phyloP scores from a whole-genome alignment of 1,140 invertebrate genomes.

The Drosophila ambigua region DNA sequence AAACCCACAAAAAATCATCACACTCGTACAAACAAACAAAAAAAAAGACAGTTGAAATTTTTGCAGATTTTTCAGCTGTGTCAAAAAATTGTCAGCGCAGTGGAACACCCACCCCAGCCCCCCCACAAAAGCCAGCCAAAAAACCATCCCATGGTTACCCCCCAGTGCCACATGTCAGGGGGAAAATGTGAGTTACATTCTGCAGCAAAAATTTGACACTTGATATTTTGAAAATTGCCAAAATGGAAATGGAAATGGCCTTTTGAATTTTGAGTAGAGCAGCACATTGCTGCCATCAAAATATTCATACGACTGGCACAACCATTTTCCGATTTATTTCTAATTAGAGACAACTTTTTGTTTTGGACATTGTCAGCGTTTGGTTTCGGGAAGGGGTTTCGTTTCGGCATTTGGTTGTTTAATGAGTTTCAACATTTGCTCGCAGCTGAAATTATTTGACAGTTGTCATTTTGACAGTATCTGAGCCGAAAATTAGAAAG shows the following conservation, averaged over 20 bases:
- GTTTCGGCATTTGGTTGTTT: conserved; percentile 27
- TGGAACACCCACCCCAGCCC: conserved; percentile 4
- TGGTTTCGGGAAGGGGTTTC: not conserved
- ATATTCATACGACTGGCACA: conserved; percentile 62
- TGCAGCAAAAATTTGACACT: conserved; percentile 77
- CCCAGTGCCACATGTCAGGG: conserved; percentile 29
- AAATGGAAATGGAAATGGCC: conserved; percentile 42
- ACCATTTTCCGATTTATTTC: conserved; percentile 75
- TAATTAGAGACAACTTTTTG: conserved; percentile 76
- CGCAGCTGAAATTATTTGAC: conserved; percentile 75
- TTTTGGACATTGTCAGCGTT: conserved; percentile 27
- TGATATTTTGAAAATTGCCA: conserved; percentile 79
- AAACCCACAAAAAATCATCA: conserved; percentile 19
- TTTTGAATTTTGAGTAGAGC: conserved; percentile 57
- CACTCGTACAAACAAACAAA: not conserved
- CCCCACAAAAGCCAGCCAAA: not conserved
- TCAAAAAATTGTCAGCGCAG: conserved; percentile 78
- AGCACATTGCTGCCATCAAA: conserved; percentile 65
- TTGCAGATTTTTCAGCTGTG: conserved; percentile 75
- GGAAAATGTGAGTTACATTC: conserved; percentile 71
- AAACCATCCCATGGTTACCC: not conserved
- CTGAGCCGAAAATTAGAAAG: conserved; percentile 31
- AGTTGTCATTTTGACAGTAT: conserved; percentile 73
- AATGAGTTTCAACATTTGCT: conserved; percentile 77
- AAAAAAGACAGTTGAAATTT: conserved; percentile 52